These are phyloP conservation scores for Dynastes tityus DNA, from an alignment of 2,888 invertebrate genomes.

Conservation along the genomic window DNA sequence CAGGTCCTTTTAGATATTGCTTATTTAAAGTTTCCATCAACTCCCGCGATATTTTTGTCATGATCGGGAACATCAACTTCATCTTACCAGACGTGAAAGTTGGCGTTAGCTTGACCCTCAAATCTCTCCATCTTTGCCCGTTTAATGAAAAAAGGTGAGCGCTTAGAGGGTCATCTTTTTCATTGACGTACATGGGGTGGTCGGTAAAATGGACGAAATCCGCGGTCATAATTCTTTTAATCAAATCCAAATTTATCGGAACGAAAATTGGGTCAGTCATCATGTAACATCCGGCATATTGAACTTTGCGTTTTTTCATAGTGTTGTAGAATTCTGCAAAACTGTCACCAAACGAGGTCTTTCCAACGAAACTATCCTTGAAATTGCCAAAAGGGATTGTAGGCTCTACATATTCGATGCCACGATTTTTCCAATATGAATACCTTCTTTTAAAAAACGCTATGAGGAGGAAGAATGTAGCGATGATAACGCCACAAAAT, in stretches of 20 bases:
- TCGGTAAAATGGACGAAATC: constrained; percentile 76
- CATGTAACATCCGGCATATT: constrained; percentile 57
- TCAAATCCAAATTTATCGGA: constrained; percentile 57
- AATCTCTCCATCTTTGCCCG: constrained; percentile 74
- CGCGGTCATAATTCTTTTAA: constrained; percentile 70
- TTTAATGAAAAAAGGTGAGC: constrained; percentile 74
- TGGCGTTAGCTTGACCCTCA: constrained; percentile 54
- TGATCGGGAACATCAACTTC: constrained; percentile 54
- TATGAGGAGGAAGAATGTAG: background rate
- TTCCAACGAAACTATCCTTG: background rate
- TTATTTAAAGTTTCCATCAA: constrained; percentile 45
- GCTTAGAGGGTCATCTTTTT: constrained; percentile 74
- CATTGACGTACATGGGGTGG: constrained; percentile 74
- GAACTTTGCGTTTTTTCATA: constrained; percentile 53
- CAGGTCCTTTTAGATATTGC: constrained; percentile 68
- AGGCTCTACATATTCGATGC: constrained; percentile 31
- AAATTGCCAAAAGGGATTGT: constrained; percentile 41
- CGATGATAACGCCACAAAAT: background rate
- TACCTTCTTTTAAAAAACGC: constrained; percentile 14
- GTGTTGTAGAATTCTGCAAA: constrained; percentile 48
- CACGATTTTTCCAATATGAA: constrained; percentile 32
- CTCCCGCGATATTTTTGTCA: constrained; percentile 45
- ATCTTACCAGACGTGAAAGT: constrained; percentile 57
- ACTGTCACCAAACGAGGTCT: background rate
- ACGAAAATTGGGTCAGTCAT: constrained; percentile 54